Conservation (phyloP, 2,888 invertebrate species). For the Mythimna loreyi region DNA sequence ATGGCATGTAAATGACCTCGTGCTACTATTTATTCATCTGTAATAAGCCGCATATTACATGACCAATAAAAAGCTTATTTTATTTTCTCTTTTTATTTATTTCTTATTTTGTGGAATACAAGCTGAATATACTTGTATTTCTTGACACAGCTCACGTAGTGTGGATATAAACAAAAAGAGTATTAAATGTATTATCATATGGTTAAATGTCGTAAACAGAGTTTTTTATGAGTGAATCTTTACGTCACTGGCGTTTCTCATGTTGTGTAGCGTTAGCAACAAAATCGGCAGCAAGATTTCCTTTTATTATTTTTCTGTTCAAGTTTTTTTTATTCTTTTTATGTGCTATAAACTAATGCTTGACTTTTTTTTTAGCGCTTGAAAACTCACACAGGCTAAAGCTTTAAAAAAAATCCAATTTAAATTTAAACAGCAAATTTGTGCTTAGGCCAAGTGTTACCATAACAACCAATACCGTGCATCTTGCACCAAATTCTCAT, state of each 20-base stretch:
- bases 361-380: too few species aligned
- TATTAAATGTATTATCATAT: constrained; percentile 59
- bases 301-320: not conserved
- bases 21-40: constrained; percentile 4
- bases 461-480: too few species aligned
- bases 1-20: not conserved
- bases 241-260: constrained; percentile 60
- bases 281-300: not conserved
- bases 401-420: too few species aligned
- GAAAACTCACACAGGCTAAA: too few species aligned
- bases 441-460: too few species aligned
- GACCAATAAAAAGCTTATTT: constrained; percentile 10
- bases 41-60: not conserved
- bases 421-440: too few species aligned
- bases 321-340: too few species aligned
- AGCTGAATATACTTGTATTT: constrained; percentile 5
- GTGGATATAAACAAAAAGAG: constrained; percentile 49
- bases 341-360: too few species aligned
- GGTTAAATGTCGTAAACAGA: constrained; percentile 63
- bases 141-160: constrained; percentile 41
- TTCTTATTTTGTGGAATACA: constrained; percentile 7
- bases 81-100: not conserved
- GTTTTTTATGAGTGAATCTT: constrained; percentile 67
- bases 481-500: too few species aligned
- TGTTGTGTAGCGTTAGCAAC: constrained; percentile 50